These are phyloP conservation scores for Cryptotis parvus DNA, from an alignment of 2,113 vertebrate species.

Conservation along the genomic window DNA sequence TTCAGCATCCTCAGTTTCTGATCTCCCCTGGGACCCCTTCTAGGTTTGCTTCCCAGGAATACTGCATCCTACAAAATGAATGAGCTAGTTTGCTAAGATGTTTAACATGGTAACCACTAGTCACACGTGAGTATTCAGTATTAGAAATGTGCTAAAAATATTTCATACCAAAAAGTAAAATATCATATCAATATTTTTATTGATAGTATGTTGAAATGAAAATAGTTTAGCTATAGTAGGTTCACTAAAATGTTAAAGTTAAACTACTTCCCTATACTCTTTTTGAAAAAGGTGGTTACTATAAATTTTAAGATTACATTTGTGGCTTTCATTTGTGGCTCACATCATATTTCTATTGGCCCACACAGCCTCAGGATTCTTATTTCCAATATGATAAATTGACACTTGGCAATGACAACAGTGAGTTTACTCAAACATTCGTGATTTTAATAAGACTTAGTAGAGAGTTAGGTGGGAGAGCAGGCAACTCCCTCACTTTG, in stretches of 20 bases:
- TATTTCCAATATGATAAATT: conserved; percentile 50
- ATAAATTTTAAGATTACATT: conserved; percentile 67
- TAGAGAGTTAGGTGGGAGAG: background rate
- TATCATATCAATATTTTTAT: conserved; percentile 35
- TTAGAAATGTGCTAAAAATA: background rate
- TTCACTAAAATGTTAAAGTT: conserved; percentile 58
- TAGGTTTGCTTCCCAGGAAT: background rate
- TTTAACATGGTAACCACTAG: conserved; percentile 9
- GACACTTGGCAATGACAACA: conserved; percentile 27
- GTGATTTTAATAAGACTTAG: conserved; percentile 29
- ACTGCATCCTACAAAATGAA: background rate
- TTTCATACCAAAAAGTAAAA: conserved; percentile 47
- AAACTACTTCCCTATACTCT: conserved; percentile 15
- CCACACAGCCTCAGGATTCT: conserved; percentile 27
- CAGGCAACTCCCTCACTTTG: conserved; percentile 17
- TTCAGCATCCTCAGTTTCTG: background rate
- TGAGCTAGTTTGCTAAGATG: conserved; percentile 29
- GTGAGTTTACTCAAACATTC: conserved; percentile 53
- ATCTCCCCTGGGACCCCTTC: background rate
- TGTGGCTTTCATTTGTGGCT: conserved; percentile 61
- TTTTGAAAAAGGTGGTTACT: conserved; percentile 38
- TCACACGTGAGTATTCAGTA: background rate
- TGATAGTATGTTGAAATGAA: conserved; percentile 47
- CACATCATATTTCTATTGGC: conserved; percentile 64
- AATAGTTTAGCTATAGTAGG: conserved; percentile 49